These are phyloP conservation scores for Lamellibrachia columna DNA, from an alignment of 2,888 invertebrate species.

Conservation along the genomic window DNA sequence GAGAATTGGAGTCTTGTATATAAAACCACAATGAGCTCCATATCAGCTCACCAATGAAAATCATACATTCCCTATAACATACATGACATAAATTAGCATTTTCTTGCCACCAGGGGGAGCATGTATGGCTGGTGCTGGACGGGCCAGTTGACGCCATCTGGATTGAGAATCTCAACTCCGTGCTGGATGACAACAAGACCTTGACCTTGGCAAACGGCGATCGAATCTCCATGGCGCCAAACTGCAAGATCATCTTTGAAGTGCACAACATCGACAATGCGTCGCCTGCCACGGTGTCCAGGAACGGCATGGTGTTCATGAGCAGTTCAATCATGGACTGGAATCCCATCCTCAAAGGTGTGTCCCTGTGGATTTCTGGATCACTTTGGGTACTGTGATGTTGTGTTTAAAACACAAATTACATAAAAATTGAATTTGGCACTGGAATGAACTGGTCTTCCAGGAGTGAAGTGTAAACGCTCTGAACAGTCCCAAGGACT, in stretches of 20 bases:
- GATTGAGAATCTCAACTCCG: constrained; percentile 68
- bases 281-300: constrained; percentile 67
- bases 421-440: too few species aligned
- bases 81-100: neutral
- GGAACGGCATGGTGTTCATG: constrained; percentile 79
- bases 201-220: constrained; percentile 67
- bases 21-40: too few species aligned
- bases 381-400: too few species aligned
- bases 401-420: too few species aligned
- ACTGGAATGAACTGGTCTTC: too few species aligned
- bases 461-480: too few species aligned
- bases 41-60: too few species aligned
- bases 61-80: neutral
- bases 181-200: constrained; percentile 68
- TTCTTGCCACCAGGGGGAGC: constrained; percentile 68
- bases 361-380: neutral
- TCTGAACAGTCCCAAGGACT: too few species aligned
- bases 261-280: constrained; percentile 68
- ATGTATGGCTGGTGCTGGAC: constrained; percentile 66
- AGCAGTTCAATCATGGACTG: constrained; percentile 93
- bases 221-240: constrained; percentile 66
- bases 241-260: constrained; percentile 67
- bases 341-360: constrained; percentile 85
- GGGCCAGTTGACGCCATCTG: constrained; percentile 68
- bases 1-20: too few species aligned